These are phyloP conservation scores for Platycheirus rosarum DNA, from an alignment of 2,888 invertebrate species.

Conservation along the genomic window DNA sequence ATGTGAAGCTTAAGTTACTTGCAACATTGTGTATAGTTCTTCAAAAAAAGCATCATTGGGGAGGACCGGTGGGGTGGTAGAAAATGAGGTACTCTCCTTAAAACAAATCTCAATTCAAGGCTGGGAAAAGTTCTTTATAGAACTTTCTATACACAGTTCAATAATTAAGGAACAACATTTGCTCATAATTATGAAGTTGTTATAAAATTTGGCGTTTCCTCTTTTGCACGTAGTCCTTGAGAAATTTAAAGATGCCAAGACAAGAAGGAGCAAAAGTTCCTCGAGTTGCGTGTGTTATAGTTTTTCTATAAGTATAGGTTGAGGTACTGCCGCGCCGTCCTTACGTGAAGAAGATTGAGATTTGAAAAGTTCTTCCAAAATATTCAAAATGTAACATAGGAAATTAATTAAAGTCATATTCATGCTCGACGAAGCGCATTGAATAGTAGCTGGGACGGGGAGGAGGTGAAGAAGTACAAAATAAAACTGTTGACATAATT, in stretches of 20 bases:
- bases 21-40: too few species aligned
- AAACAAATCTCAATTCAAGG: conserved; percentile 2
- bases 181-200: conserved; percentile 41
- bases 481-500: neutral
- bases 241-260: conserved; percentile 3
- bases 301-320: conserved; percentile 7
- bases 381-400: conserved; percentile 54
- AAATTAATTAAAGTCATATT: conserved; percentile 68
- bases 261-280: conserved; percentile 14
- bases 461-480: too few species aligned
- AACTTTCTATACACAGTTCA: conserved; percentile 10
- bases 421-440: conserved; percentile 40
- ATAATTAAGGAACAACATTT: conserved; percentile 55
- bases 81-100: too few species aligned
- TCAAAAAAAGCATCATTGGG: too few species aligned
- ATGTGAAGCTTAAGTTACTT: conserved; percentile 42
- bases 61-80: too few species aligned
- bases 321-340: neutral
- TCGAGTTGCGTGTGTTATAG: conserved; percentile 6
- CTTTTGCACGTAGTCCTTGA: conserved; percentile 9
- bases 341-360: neutral
- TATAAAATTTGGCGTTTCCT: conserved; percentile 28
- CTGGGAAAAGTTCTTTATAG: conserved; percentile 14
- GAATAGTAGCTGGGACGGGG: neutral
- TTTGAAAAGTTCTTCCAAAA: conserved; percentile 46